Evolutionary conservation across 2,888 invertebrate genomes (phyloP), one percentile per base, ranked within the genome.

Genomic region (Sinotaia quadrata): DNA sequence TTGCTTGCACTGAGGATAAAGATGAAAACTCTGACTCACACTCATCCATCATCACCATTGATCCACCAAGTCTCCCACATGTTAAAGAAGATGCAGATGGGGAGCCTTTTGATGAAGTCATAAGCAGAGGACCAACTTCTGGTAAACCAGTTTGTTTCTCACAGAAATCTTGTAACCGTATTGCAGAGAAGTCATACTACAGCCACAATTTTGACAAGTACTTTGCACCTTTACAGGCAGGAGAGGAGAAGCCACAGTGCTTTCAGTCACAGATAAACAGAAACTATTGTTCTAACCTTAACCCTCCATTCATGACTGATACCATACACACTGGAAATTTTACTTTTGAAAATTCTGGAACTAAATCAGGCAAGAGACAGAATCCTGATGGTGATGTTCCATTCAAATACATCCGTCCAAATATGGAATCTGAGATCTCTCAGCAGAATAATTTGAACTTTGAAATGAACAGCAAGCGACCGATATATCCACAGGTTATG

Each of bases 341-440:
- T n/a, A n/a, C n/a, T n/a, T n/a, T n/a, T n/a, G n/a, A n/a, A n/a
- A 37, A 4, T 10, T 21, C 27, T 24, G 29, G 27, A 18, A 18
- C 5, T 18, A 54, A 18, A 24, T 8, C 8, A 15, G 21, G 63
- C 21, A 56, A 56, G 18, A 69, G 63, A 57, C 57, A 63, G 1
- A 41, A 37, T 4, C n/a, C 51, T 31, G 68, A 69, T 31, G 68
- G 63, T 7, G 57, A 57, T 36, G 68, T 58, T 24, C 63, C 68
- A 3, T 57, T 41, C 31, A 69, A 69, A 41, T 69, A 63, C 41
- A 69, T 58, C 5, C 51, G 59, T 2, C 68, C 68, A 10, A 47
- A 56, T 18, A 29, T 33, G 33, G 61, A 60, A 31, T n/a, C 7
- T 12, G 24, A 8, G 15, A 10, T 18, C 8, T 1, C 12, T 8